These are phyloP conservation scores for Epirrhoe alternata DNA, from an alignment of 2,888 invertebrate species.

Conservation along the genomic window DNA sequence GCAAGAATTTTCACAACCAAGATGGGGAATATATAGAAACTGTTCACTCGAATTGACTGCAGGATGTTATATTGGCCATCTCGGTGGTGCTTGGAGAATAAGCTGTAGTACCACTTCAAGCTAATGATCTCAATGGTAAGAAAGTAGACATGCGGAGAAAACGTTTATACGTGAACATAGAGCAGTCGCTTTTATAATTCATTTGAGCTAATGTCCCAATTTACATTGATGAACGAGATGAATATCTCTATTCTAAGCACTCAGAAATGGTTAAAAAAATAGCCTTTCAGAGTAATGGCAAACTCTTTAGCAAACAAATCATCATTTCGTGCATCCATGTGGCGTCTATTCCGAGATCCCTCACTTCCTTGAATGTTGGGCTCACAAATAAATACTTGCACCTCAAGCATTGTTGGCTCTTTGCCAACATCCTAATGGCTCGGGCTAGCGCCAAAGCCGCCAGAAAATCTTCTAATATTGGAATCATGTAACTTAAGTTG, in stretches of 20 bases:
- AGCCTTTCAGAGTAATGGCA: slow-evolving; percentile 16
- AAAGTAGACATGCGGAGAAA: too few species aligned
- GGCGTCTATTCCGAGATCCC: slow-evolving; percentile 78
- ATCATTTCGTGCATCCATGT: slow-evolving; percentile 63
- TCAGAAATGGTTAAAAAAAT: slow-evolving; percentile 6
- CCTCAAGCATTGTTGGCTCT: slow-evolving; percentile 70
- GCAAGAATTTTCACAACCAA: not conserved
- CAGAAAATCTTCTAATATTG: slow-evolving; percentile 75
- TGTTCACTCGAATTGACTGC: not conserved
- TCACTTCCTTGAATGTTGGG: slow-evolving; percentile 82
- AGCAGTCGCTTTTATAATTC: too few species aligned
- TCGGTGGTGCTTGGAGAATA: not conserved
- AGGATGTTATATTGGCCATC: not conserved
- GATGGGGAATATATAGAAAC: not conserved
- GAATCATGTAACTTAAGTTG: slow-evolving; percentile 71
- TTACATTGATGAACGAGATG: not conserved
- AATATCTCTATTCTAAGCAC: not conserved
- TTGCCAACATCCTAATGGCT: slow-evolving; percentile 80
- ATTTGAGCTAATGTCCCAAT: too few species aligned
- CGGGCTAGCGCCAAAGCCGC: slow-evolving; percentile 73
- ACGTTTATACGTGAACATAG: too few species aligned
- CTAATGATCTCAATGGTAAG: not conserved
- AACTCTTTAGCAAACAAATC: slow-evolving; percentile 22
- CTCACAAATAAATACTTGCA: slow-evolving; percentile 80
- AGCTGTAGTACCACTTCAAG: not conserved